phyloP scores from a whole-genome alignment of 2,113 vertebrate species.

The Haliaeetus leucogaster region DNA sequence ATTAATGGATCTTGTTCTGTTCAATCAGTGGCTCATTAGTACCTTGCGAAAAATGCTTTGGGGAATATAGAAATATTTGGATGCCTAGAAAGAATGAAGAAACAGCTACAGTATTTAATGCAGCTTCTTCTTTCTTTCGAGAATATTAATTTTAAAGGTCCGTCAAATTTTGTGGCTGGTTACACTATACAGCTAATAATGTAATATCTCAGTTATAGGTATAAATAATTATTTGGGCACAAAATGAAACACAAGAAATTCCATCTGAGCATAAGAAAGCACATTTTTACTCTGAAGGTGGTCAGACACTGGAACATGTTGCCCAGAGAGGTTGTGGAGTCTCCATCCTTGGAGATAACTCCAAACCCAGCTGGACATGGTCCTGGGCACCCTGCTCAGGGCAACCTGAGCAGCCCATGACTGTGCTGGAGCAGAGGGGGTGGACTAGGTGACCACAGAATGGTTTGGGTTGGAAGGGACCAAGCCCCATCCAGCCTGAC shows the following conservation, averaged over 20 bases:
- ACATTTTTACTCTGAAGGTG: neutral
- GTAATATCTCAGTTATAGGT: neutral
- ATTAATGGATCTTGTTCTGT: conserved; percentile 38
- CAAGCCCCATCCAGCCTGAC: no score
- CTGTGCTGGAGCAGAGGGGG: neutral
- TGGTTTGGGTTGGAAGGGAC: no score
- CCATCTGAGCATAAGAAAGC: neutral
- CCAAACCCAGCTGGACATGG: neutral
- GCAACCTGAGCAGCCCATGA: neutral
- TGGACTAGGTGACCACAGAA: no score
- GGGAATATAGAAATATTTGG: neutral
- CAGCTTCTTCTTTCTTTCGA: neutral
- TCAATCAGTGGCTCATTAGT: conserved; percentile 26
- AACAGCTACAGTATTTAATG: neutral
- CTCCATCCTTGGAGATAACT: neutral
- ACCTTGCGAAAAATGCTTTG: neutral
- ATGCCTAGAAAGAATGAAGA: neutral
- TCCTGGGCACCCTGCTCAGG: neutral
- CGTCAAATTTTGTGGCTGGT: neutral
- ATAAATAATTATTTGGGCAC: neutral
- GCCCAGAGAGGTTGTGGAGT: neutral
- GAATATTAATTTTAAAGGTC: neutral
- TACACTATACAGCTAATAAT: neutral
- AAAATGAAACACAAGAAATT: neutral
- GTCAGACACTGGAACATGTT: neutral